Base-by-base conservation (phyloP, 1,140 invertebrate genomes). In the Neodiprion fabricii region DNA sequence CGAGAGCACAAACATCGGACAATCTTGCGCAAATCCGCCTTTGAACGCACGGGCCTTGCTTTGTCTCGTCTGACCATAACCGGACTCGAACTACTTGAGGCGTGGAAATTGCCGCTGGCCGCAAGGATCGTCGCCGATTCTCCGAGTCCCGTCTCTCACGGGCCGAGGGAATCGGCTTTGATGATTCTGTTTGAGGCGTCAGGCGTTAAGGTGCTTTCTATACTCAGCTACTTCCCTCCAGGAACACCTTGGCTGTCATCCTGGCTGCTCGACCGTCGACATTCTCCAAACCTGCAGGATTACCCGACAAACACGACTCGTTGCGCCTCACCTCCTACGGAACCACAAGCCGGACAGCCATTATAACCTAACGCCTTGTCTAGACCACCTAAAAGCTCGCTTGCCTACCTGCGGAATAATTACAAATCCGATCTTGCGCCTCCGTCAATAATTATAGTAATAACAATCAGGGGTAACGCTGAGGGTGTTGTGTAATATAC, bases 341-440 rank as follows among this genome's bases (percentile, higher is more conserved):
- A 83, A 86, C 85, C 86, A 78, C 85, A 85, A 83, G 81, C 84
- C 80, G 82, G 83, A 86, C 84, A 80, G 83, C 81, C 85, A 85
- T 86, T 85, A 86, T 86, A 86, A 86, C 80, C 79, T 77, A 78
- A 75, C 28, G 68, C 68, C n/a, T 40, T 3, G 28, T 70, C 28
- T 28, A 28, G 23, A 14, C 73, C 74, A 72, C 72, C 76, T 53
- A 71, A 73, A 77, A 83, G 77, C 79, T 79, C 67, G 78, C 70
- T 72, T 73, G 28, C 28, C 28, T 40, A 40, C 28, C 79, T 75
- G 71, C 74, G 81, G 81, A 85, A 84, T 85, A 86, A 85, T 86
- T 85, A 83, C 76, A 81, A 79, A 75, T 73, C 71, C 71, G 75
- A 5, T 40, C 28, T 40, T 40, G 5, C 28, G 28, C 1, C 1